A percentile compares a stretch with the other conserved stretches of the same genome.
Evolutionary conservation across 2,888 invertebrate species (phyloP).

Genomic region (Drosophila anomalata): DNA sequence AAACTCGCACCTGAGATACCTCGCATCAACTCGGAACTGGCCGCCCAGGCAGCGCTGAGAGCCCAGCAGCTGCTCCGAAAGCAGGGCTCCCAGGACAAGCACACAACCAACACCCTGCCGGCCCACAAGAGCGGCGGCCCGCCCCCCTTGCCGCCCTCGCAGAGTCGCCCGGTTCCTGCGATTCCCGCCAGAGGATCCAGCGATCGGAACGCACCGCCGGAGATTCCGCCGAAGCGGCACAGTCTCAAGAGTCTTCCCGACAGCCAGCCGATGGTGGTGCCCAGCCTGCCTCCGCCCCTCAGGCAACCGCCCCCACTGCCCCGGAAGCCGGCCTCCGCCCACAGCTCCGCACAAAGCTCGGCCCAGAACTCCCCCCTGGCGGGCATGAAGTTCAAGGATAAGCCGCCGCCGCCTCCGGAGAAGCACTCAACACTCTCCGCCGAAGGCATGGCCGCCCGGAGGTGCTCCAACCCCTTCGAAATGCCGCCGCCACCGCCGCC

Average conservation of each 20-base stretch:
- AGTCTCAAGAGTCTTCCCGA: slow-evolving; percentile 82
- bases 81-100: slow-evolving; percentile 74
- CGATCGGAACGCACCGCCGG: slow-evolving; percentile 82
- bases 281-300: slow-evolving; percentile 76
- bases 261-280: slow-evolving; percentile 61
- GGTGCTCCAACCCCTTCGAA: slow-evolving; percentile 82
- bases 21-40: slow-evolving; percentile 82
- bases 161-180: slow-evolving; percentile 81
- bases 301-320: slow-evolving; percentile 83
- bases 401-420: slow-evolving; percentile 78
- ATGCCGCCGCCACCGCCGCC: slow-evolving; percentile 77
- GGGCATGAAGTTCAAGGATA: slow-evolving; percentile 80
- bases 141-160: slow-evolving; percentile 69
- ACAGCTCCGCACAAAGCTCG: slow-evolving; percentile 79
- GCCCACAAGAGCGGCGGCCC: slow-evolving; percentile 53
- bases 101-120: slow-evolving; percentile 43
- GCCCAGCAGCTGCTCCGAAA: slow-evolving; percentile 83
- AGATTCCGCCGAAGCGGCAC: slow-evolving; percentile 84
- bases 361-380: slow-evolving; percentile 82
- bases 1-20: slow-evolving; percentile 83
- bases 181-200: slow-evolving; percentile 82
- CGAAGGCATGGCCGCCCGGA: slow-evolving; percentile 68
- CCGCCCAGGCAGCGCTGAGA: slow-evolving; percentile 83
- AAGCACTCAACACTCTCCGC: slow-evolving; percentile 72
- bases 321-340: slow-evolving; percentile 80